Evolutionary conservation across 1,140 invertebrate species (phyloP).

Genomic region (Drosophila micromelanica): DNA sequence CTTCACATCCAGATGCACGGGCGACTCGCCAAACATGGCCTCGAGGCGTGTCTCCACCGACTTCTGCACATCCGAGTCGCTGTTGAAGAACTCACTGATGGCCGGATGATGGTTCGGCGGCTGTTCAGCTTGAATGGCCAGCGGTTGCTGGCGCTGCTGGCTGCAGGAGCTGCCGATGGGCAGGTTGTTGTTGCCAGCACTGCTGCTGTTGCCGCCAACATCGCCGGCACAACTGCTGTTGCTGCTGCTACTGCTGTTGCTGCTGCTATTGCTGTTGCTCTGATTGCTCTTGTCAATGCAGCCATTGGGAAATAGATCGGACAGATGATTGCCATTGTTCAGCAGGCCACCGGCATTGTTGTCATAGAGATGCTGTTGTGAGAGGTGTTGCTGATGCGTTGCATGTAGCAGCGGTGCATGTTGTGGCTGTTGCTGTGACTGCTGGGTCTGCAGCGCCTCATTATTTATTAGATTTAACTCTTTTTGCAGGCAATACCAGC

Average conservation of each 20-base stretch:
- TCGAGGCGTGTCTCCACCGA: slow-evolving; percentile 81
- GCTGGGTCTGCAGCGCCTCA: slow-evolving; percentile 46
- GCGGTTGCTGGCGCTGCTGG: slow-evolving; percentile 72
- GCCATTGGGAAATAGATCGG: slow-evolving; percentile 75
- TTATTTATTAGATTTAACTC: slow-evolving; percentile 85
- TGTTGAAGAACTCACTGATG: slow-evolving; percentile 79
- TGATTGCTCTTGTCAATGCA: slow-evolving; percentile 78
- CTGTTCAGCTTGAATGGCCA: slow-evolving; percentile 57
- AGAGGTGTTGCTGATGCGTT: slow-evolving; percentile 38
- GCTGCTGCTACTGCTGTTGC: slow-evolving; percentile 56
- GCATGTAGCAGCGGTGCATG: slow-evolving; percentile 31
- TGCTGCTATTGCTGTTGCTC: slow-evolving; percentile 67
- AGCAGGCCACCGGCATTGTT: slow-evolving; percentile 43
- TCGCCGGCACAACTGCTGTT: slow-evolving; percentile 46
- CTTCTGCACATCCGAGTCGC: slow-evolving; percentile 80
- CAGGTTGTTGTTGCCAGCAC: slow-evolving; percentile 34
- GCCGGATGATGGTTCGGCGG: slow-evolving; percentile 66
- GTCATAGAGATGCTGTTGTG: slow-evolving; percentile 53
- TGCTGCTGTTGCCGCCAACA: slow-evolving; percentile 51
- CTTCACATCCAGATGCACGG: slow-evolving; percentile 76
- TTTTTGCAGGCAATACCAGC: slow-evolving; percentile 89
- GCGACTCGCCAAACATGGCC: slow-evolving; percentile 84
- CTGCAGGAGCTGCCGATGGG: slow-evolving; percentile 58
- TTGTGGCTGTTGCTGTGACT: slow-evolving; percentile 41
- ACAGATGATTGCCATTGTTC: slow-evolving; percentile 57